Evolutionary conservation across 1,140 invertebrate species (phyloP), one percentile per base, ranked within the genome.

Genomic region (Pseudomyrmex flavicornis): DNA sequence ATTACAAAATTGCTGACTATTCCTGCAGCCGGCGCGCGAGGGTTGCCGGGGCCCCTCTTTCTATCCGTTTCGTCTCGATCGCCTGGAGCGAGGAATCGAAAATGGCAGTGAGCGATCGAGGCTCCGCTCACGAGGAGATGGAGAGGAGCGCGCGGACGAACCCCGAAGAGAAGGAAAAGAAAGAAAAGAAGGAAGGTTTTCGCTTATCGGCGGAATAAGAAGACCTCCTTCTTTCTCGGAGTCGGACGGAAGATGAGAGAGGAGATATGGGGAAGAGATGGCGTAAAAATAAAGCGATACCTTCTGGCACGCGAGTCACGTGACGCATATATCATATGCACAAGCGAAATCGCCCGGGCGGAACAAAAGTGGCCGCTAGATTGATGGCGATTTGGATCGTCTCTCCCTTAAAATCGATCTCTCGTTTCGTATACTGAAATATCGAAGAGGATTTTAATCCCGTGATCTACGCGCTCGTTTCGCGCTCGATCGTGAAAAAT

Each of bases 1-100:
- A 72, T 80, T 80, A 72, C 76, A 80, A 72, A 80, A 72, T 80
- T 80, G 76, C 76, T 80, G 76, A 80, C 76, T 80, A 80, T 80
- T 80, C 76, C 66, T 20, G 66, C 54, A 80, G 66, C 66, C 66
- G 76, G 54, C 65, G 20, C 22, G 59, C 35, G 35, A 26, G 73
- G 46, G 75, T 26, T 4, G 61, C 61, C 22, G 22, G n/a, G 0
- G 62, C 50, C 50, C 1, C 54, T n/a, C 44, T 70, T 59, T 80
- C 76, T 20, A 72, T 58, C 54, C 76, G 76, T 70, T 72, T 62
- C 54, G 66, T 72, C 76, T 72, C 76, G 76, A 80, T 80, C 66
- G 76, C 66, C 76, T 17, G 44, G 66, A 50, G 76, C 76, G 76
- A 59, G 76, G 76, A 80, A 80, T 80, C 76, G 76, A 80, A 70